Evolutionary conservation across 2,113 vertebrate species (phyloP), one percentile per base, ranked within the genome.

Genomic region (Tetrax tetrax): DNA sequence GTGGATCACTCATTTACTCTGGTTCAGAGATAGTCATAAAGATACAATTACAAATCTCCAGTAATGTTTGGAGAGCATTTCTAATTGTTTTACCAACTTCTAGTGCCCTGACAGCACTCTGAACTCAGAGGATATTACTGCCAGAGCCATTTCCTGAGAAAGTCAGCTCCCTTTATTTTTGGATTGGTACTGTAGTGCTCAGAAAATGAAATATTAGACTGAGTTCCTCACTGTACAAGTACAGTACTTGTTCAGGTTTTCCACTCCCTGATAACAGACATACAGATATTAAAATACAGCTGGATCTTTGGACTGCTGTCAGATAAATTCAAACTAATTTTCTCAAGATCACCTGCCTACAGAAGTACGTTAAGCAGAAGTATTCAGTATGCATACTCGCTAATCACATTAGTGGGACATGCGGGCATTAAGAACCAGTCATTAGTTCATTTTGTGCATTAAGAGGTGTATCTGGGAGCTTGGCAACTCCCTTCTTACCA

Each of bases 401-500:
- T 66, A 38, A n/a, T 12, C 20, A 2, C 4, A 0, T 84, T 45
- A 92, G 56, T 6, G 13, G 69, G 51, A 78, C 57, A 9, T 25
- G 27, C 74, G 41, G 37, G 77, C 70, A 8, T 45, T 76, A 68
- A 71, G 69, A 50, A 4, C 18, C 12, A 28, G 13, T 9, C 5
- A 5, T 47, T 61, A 83, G 15, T 51, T 92, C 8, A 10, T 24
- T 57, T 0, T 48, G 47, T 25, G 50, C 29, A 12, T 21, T 22
- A 53, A 63, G 77, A 78, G 38, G 53, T 61, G 29, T 5, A 10
- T 50, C 1, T 47, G 88, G 88, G 95, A n/a, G 20, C 38, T 13
- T 29, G 59, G 82, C 1, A 24, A 6, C 64, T 14, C 45, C 31
- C 80, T 90, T 35, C 99, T 99, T 98, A 99, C 99, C 99, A 98